Evolutionary conservation across 2,113 vertebrate genomes (phyloP).

Genomic region (Pseudopipra pipra): DNA sequence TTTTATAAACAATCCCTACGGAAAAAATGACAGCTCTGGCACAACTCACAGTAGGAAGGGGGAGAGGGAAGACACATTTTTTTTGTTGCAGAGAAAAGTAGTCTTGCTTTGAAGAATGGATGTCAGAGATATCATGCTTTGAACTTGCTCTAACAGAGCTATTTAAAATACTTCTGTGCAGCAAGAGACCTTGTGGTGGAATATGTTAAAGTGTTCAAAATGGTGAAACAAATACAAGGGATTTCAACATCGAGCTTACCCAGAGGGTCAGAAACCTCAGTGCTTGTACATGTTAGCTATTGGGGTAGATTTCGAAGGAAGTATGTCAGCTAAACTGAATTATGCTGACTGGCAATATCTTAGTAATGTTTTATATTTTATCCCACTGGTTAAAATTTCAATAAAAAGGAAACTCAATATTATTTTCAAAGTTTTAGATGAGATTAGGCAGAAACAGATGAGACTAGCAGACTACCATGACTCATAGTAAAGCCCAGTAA

Average conservation of each 20-base stretch:
- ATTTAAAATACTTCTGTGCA: conserved; percentile 18
- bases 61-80: not conserved
- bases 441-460: not conserved
- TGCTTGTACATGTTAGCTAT: not conserved
- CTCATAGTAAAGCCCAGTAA: not conserved
- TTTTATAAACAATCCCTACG: not conserved
- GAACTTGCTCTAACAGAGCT: not conserved
- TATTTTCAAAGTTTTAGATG: not conserved
- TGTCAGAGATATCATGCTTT: conserved; percentile 28
- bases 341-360: not conserved
- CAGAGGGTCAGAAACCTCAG: not conserved
- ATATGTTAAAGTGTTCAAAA: conserved; percentile 2
- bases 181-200: not conserved
- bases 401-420: not conserved
- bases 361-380: not conserved
- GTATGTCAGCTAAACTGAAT: not conserved
- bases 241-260: not conserved
- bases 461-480: not conserved
- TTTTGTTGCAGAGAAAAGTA: not conserved
- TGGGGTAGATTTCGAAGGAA: not conserved
- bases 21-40: conserved; percentile 26
- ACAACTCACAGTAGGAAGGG: conserved; percentile 19
- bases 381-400: not conserved
- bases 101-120: conserved; percentile 31
- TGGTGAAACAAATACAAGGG: not conserved